Base-by-base conservation (phyloP, 2,113 vertebrate species). In the Pantherophis guttatus region DNA sequence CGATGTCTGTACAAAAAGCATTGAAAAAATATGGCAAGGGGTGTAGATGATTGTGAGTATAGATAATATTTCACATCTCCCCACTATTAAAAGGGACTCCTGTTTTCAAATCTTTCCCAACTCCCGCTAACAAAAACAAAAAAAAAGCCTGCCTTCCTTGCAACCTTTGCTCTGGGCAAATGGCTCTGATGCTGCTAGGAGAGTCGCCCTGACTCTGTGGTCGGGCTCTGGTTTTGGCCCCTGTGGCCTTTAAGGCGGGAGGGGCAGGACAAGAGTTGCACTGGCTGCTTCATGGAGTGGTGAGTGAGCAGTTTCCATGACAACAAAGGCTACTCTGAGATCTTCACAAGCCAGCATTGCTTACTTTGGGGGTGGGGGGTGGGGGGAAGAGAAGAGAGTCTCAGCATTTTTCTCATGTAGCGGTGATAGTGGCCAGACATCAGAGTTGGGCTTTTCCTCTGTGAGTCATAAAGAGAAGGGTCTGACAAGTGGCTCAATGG, bases 241-340 rank as follows among this genome's bases (percentile, higher is more conserved):
- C 52, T 15, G 52, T 55, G 87, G 52, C 13, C 87, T 88, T 55
- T 29, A 33, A 24, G 52, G 52, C 21, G 54, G n/a, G 70, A 24
- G 53, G 53, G 53, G 12, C 1, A 0, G 12, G 13, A 19, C 53
- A 39, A 85, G 90, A 21, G 21, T 23, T 44, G 70, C 1, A 39
- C 91, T 19, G 23, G 13, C 24, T 48, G 91, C 23, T 48, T 12
- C 0, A 3, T 10, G 15, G 39, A 52, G 26, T 58, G 81, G 91
- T 24, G 24, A 19, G 39, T n/a, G 81, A 59, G 44, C 5, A 9
- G 96, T 97, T 96, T 96, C 96, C 95, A 97, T 97, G 94, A 95
- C 95, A 96, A 96, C 93, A 93, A 93, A 94, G 90, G 92, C 95
- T 85, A 90, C 88, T 88, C 86, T 53, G 91, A 92, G 93, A 90